Conservation (phyloP, 2,113 vertebrate genomes). For the Lanius ludovicianus region DNA sequence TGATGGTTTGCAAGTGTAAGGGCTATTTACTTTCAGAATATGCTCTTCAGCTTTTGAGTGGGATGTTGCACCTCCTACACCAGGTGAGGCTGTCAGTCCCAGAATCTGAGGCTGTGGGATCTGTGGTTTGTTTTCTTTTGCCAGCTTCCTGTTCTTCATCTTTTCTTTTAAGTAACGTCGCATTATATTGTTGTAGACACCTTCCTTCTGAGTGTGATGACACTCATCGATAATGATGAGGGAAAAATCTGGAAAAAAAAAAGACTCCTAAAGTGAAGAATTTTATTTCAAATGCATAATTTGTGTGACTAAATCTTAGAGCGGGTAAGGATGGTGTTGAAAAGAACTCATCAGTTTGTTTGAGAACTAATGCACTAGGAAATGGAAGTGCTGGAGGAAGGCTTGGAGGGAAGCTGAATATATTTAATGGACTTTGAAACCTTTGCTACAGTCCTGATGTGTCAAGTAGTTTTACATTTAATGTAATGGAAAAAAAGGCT, state of each 20-base stretch:
- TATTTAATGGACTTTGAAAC: not conserved
- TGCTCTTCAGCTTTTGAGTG: slow-evolving; percentile 84
- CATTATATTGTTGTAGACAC: slow-evolving; percentile 94
- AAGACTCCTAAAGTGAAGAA: not conserved
- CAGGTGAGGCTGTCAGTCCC: slow-evolving; percentile 92
- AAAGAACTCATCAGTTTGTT: not conserved
- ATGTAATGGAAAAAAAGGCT: not conserved
- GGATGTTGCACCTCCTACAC: slow-evolving; percentile 85
- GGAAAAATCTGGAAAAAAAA: slow-evolving; percentile 81
- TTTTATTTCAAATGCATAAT: not conserved
- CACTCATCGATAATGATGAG: slow-evolving; percentile 96
- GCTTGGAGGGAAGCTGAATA: not conserved
- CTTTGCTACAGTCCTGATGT: not conserved
- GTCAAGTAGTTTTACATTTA: not conserved
- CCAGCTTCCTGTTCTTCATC: slow-evolving; percentile 72
- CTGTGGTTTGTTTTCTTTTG: slow-evolving; percentile 75
- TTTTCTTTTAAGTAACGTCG: slow-evolving; percentile 89
- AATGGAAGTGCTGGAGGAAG: not conserved
- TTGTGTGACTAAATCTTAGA: not conserved
- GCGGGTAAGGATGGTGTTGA: not conserved
- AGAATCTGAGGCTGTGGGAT: slow-evolving; percentile 87
- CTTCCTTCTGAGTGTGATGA: slow-evolving; percentile 94
- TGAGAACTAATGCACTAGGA: not conserved
- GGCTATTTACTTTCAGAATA: slow-evolving; percentile 86
- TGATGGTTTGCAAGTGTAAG: not conserved